phyloP scores from a whole-genome alignment of 2,113 vertebrate genomes.

The Pteropus alecto region DNA sequence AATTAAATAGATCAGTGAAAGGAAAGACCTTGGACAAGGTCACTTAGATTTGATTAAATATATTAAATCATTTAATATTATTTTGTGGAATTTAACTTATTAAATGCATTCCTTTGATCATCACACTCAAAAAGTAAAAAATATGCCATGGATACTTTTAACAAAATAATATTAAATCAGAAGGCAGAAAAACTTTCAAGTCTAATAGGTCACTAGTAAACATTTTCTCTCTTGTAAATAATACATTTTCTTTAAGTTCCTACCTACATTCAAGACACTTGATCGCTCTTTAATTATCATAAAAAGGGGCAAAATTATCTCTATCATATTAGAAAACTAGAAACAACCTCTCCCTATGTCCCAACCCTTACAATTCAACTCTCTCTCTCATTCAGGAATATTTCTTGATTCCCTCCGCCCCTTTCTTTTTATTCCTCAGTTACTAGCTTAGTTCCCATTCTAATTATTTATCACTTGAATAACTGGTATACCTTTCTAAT shows the following conservation, averaged over 20 bases:
- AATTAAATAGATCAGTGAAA: slow-evolving; percentile 53
- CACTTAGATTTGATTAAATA: slow-evolving; percentile 56
- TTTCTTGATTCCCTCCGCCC: background rate
- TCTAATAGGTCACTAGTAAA: slow-evolving; percentile 45
- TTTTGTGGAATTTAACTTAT: slow-evolving; percentile 60
- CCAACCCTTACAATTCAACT: background rate
- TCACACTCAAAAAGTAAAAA: slow-evolving; percentile 42
- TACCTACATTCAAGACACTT: background rate
- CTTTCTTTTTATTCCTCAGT: background rate
- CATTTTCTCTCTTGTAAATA: background rate
- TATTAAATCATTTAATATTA: slow-evolving; percentile 16
- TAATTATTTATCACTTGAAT: background rate
- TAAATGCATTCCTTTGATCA: slow-evolving; percentile 54
- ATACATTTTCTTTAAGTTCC: background rate
- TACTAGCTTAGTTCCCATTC: background rate
- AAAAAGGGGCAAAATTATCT: background rate
- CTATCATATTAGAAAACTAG: background rate
- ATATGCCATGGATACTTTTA: background rate
- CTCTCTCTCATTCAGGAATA: background rate
- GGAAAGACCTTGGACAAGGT: slow-evolving; percentile 49
- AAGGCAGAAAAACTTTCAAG: slow-evolving; percentile 29
- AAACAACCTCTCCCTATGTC: background rate
- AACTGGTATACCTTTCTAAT: background rate
- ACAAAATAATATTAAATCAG: slow-evolving; percentile 37
- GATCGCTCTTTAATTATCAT: background rate